Base-by-base conservation (phyloP, 2,797 vertebrate genomes). In the Chelidonichthys spinosus region DNA sequence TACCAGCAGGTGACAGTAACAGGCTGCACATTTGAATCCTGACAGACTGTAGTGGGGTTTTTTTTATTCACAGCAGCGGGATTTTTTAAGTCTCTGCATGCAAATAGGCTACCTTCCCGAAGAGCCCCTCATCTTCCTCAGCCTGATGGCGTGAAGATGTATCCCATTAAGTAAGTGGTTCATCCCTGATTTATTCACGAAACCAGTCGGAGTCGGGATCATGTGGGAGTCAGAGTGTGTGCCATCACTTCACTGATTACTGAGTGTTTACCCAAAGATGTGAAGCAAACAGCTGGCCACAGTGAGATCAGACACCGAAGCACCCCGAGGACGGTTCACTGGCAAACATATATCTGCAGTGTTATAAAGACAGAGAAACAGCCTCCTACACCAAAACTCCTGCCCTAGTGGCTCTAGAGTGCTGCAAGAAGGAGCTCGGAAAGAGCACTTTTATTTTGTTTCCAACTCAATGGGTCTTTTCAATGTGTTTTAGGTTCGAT, bases 1-100 rank as follows among this genome's bases (percentile, higher is more conserved):
- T 2, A 43, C 78, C 89, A 88, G 85, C 77, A 82, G 82, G 83
- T 70, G 73, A 53, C 61, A 65, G 55, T 65, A 47, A 67, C 2
- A 7, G 50, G 25, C 50, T 18, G 44, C 74, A 70, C 81, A 18
- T 72, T 11, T 43, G 2, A 60, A 25, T 60, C 47, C 13, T 63
- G 52, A 70, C 70, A 36, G 40, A 36, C 55, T 65, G 37, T 44
- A 58, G 36, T 15, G 49, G 11, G 6, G 14, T 6, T 56, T 43
- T 36, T 63, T 60, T 11, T 44, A 7, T 15, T 69, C 53, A 8
- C 9, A 36, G 70, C 61, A 52, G 43, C 52, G 65, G 55, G 5
- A 39, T 55, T 69, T 54, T 1, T 10, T 15, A 33, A 56, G 53
- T 42, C 4, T 7, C 44, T 65, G 69, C 35, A 64, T 74, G 71